Percentiles rank a stretch among this genome's conserved stretches.
These are phyloP conservation scores for Solenopsis fugax DNA, from an alignment of 1,140 invertebrate genomes.

Conservation along the genomic window DNA sequence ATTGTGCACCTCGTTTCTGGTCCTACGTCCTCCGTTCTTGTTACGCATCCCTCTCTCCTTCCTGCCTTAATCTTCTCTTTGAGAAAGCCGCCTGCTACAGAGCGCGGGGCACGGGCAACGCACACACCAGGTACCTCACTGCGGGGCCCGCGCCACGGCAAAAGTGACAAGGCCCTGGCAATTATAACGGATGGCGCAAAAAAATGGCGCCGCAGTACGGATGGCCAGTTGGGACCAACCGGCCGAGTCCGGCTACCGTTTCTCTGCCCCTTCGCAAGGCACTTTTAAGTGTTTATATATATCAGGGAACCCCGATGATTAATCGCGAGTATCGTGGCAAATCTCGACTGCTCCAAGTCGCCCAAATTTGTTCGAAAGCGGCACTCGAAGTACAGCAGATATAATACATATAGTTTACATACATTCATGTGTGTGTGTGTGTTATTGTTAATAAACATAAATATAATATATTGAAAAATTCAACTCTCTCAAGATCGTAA, in stretches of 20 bases:
- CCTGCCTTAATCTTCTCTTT: constrained; percentile 69
- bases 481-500: no score
- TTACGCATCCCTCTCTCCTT: constrained; percentile 8
- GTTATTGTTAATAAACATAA: neutral
- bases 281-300: constrained; percentile 41
- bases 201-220: constrained; percentile 76
- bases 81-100: constrained; percentile 73
- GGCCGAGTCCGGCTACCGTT: constrained; percentile 47
- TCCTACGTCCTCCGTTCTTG: constrained; percentile 5
- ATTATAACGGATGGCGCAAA: constrained; percentile 81
- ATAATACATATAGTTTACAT: no score
- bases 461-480: no score
- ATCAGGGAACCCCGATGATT: constrained; percentile 48
- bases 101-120: constrained; percentile 51
- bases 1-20: constrained; percentile 73
- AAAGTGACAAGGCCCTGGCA: constrained; percentile 76
- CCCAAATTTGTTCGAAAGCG: constrained; percentile 29
- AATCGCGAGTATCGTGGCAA: constrained; percentile 45
- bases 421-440: neutral
- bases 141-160: constrained; percentile 54
- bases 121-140: constrained; percentile 62
- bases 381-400: neutral
- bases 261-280: constrained; percentile 34
- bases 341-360: constrained; percentile 14
- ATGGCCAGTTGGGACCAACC: constrained; percentile 33